Evolutionary conservation across 1,140 invertebrate genomes (phyloP).

Genomic region (Octopus sinensis): DNA sequence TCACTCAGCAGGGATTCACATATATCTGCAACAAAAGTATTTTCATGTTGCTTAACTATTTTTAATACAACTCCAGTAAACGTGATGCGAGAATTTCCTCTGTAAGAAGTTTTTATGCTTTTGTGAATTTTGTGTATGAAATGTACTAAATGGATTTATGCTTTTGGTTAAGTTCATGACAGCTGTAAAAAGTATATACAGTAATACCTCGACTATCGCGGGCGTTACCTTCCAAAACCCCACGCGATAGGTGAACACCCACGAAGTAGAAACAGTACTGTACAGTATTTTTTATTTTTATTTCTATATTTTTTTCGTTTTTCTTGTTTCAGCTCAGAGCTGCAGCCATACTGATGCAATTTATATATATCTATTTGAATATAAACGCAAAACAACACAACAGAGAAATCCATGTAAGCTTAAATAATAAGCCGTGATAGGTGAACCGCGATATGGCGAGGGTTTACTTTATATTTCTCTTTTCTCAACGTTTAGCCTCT

Average conservation of each 20-base stretch:
- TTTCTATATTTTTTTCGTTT: too few species aligned
- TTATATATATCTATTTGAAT: too few species aligned
- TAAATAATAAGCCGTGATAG: too few species aligned
- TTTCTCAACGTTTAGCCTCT: background rate
- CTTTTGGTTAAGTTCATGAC: background rate
- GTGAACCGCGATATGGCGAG: too few species aligned
- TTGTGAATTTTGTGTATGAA: background rate
- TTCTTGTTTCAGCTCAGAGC: too few species aligned
- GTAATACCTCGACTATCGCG: too few species aligned
- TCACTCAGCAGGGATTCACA: conserved; percentile 4
- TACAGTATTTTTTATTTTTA: background rate
- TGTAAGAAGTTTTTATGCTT: background rate
- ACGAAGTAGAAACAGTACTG: too few species aligned
- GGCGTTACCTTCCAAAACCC: too few species aligned
- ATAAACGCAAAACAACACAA: too few species aligned
- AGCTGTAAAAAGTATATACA: background rate
- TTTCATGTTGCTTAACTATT: background rate
- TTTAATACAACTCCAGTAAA: background rate
- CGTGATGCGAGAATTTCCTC: background rate
- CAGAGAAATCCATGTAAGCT: too few species aligned
- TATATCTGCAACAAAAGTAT: background rate
- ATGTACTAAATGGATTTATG: background rate
- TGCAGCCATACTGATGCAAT: too few species aligned
- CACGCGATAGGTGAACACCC: too few species aligned
- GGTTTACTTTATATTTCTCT: background rate